Base-by-base conservation (phyloP, 2,888 invertebrate genomes). In the Phymatocera aterrima region DNA sequence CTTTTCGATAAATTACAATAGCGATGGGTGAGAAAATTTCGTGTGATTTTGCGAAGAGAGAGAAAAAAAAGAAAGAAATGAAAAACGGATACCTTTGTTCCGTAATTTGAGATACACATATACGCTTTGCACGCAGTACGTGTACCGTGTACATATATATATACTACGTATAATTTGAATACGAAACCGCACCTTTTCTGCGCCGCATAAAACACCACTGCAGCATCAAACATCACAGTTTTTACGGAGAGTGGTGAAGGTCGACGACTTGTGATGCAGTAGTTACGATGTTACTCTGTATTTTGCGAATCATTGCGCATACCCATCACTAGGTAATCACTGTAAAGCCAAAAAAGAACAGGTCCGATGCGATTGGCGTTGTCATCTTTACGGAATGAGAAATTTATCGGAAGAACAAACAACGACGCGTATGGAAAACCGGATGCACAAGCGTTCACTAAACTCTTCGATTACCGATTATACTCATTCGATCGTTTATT, bases 171-270 rank as follows among this genome's bases (percentile, higher is more conserved):
- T 31, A 34, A 40, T 40, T 15, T 3, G n/a, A 15, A 40, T 12
- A 57, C 34, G 3, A 57, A 4, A 68, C 12, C 88, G 83, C 86
- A 88, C 88, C 88, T 89, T 89, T 89, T 86, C 85, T 86, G 86
- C 86, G 88, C 83, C 87, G 87, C 83, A 88, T 86, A 85, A 88
- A 88, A 86, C 88, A 88, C 88, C 88, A 87, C 87, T 88, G 89
- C 88, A 88, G 88, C 88, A 89, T 90, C 87, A 89, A 89, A 88
- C 87, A 88, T 88, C 86, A 87, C 88, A 85, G 85, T 84, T 68
- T 84, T 85, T 83, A 84, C 85, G 83, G 83, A 84, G 83, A 84
- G 84, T 84, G 84, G 85, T n/a, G 80, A 85, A 85, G 88, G 88
- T 88, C 87, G 88, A 83, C 87, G 87, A 89, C 88, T 83, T 82